Base-by-base conservation (phyloP, 2,888 invertebrate species). In the Microchrysa polita region DNA sequence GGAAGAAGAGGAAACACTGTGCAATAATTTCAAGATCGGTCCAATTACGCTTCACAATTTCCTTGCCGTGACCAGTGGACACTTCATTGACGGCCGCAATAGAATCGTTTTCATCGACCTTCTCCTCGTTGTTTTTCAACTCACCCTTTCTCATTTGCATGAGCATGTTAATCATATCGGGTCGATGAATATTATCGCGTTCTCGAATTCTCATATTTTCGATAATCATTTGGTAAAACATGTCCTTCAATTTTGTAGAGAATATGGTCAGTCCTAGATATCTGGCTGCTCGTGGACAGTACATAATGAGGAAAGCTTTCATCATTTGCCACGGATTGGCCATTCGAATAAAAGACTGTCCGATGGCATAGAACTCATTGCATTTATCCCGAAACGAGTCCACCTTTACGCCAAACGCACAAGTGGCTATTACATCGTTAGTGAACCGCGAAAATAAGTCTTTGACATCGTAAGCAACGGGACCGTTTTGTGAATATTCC, bases 321-420 rank as follows among this genome's bases (percentile, higher is more conserved):
- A 73, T 12, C 14, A 73, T 52, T 53, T 55, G 55, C 14, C 52
- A 16, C 1, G 73, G 73, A 42, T 40, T 63, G 23, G 72, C 78
- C 48, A 85, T 83, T 12, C 80, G 79, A 0, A 86, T 82, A 1
- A 83, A 80, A 2, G 78, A 77, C 75, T 84, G 84, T 5, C 86
- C 87, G 81, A 83, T 85, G 12, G 77, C 55, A 76, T 85, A 88
- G 78, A 88, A 88, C 34, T 85, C 79, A 75, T 88, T 87, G 18
- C 87, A 77, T 22, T 79, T 80, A 0, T 88, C 82, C 1, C 79
- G 78, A 2, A 86, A 79, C 0, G 88, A 88, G 79, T 88, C 82
- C 5, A 87, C 84, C 72, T 85, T 83, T 1, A 88, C 77, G 0
- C 88, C 88, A 76, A 87, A 88, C 1, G 86, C 87, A 23, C 86